These are phyloP conservation scores for Sclerurus mexicanus DNA, from an alignment of 2,113 vertebrate genomes.

Conservation along the genomic window DNA sequence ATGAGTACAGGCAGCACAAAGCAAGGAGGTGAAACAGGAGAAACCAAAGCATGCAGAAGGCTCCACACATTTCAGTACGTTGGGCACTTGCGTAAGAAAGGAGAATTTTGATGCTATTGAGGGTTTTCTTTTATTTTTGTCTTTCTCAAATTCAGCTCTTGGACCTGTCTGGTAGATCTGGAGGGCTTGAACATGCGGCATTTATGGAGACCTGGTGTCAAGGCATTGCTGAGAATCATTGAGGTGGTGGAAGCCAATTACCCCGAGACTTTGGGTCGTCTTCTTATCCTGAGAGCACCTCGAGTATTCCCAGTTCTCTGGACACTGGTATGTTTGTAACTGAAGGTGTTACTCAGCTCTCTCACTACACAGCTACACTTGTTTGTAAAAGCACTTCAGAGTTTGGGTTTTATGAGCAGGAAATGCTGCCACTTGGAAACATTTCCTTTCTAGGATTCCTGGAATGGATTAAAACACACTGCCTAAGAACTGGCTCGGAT, in stretches of 20 bases:
- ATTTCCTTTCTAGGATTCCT: background rate
- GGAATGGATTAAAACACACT: background rate
- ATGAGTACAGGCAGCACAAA: background rate
- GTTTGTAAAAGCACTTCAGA: background rate
- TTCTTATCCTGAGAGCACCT: constrained; percentile 91
- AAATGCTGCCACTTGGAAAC: background rate
- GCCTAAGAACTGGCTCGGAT: background rate
- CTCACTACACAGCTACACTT: background rate
- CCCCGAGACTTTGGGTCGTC: constrained; percentile 90
- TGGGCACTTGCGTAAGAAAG: background rate
- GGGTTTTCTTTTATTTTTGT: background rate
- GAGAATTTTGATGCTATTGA: background rate
- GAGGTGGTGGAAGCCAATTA: constrained; percentile 97
- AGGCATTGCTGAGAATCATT: constrained; percentile 93
- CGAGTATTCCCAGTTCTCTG: constrained; percentile 94
- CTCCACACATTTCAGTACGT: background rate
- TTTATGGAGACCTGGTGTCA: constrained; percentile 93
- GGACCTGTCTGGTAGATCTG: constrained; percentile 96
- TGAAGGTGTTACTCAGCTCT: background rate
- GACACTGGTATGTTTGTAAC: constrained; percentile 83
- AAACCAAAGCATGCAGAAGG: background rate
- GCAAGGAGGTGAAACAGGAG: background rate
- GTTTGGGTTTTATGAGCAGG: background rate
- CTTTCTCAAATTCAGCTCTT: constrained; percentile 76
- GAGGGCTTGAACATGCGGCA: constrained; percentile 97